Evolutionary conservation across 2,797 vertebrate species (phyloP).

Genomic region (Halcyon leucocephala): DNA sequence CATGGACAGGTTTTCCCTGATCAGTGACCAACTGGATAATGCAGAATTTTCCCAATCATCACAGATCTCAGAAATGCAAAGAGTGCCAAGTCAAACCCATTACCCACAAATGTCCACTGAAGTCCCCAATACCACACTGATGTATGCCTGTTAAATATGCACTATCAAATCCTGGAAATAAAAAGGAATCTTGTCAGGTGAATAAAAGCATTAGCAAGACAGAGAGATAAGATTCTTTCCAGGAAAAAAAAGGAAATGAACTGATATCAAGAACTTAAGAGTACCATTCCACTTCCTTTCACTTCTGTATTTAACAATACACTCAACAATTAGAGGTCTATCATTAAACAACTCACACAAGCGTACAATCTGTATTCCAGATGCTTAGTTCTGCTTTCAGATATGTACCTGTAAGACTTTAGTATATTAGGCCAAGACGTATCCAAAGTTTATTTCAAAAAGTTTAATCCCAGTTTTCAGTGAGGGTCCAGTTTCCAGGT

Average conservation of each 20-base stretch:
- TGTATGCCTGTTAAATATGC: neutral
- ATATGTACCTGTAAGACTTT: neutral
- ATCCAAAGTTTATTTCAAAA: neutral
- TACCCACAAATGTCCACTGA: fast-evolving
- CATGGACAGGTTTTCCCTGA: fast-evolving
- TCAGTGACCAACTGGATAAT: neutral
- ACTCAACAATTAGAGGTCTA: neutral
- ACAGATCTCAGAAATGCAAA: neutral
- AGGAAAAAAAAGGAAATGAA: neutral
- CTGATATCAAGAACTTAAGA: neutral
- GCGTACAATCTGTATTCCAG: neutral
- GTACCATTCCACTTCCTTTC: neutral
- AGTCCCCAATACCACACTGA: neutral
- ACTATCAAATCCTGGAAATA: neutral
- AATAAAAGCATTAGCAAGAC: neutral
- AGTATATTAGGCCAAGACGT: fast-evolving
- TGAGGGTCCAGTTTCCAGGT: neutral
- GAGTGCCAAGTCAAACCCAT: neutral
- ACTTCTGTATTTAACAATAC: neutral
- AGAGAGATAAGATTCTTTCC: neutral
- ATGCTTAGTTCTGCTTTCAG: neutral
- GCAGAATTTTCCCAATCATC: neutral
- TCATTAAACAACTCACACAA: neutral
- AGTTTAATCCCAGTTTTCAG: neutral
- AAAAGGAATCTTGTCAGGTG: neutral